phyloP scores from a whole-genome alignment of 2,113 vertebrate genomes.

The Mesembrinibis cayennensis region DNA sequence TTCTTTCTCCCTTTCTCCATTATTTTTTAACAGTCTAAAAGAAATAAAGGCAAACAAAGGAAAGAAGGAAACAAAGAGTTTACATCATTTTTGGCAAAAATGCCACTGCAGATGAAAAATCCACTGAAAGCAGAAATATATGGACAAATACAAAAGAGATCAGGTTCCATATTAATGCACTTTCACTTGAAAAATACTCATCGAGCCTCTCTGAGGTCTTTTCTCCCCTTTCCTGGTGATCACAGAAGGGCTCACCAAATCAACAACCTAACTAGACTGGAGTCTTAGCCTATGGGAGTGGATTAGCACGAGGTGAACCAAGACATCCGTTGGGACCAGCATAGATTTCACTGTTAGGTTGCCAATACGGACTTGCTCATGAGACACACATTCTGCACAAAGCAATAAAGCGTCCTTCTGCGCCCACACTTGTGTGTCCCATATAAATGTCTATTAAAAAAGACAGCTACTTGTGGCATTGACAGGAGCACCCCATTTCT shows the following conservation, averaged over 20 bases:
- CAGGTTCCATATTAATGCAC: neutral
- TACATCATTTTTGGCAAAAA: neutral
- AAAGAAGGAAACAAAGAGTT: neutral
- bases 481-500: neutral
- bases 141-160: neutral
- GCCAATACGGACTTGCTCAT: neutral
- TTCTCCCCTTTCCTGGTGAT: neutral
- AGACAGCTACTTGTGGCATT: neutral
- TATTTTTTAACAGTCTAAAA: neutral
- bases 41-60: neutral
- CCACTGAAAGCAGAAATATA: neutral
- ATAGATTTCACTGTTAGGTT: neutral
- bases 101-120: neutral
- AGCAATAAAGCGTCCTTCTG: neutral
- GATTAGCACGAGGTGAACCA: neutral
- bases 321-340: neutral
- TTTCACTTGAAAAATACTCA: neutral
- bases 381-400: neutral
- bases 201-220: neutral
- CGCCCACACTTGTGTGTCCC: rapidly evolving
- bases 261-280: neutral
- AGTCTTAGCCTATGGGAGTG: neutral
- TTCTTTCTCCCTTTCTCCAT: neutral
- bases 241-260: neutral
- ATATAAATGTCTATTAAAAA: neutral